Conservation (phyloP, 2,113 vertebrate species). For the Stigmatopora argus region DNA sequence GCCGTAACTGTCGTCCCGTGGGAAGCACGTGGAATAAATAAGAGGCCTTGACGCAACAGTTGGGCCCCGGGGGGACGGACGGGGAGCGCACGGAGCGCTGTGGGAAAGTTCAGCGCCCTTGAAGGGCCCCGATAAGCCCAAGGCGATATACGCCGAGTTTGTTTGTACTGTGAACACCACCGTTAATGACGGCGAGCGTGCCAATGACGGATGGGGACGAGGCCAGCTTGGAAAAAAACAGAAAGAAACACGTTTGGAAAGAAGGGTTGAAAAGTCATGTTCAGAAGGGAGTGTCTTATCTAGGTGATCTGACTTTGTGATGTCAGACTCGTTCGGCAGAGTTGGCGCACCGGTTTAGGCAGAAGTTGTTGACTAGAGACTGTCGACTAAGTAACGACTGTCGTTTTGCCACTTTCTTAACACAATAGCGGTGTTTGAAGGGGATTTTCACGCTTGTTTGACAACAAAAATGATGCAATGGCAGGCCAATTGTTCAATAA, state of each 20-base stretch:
- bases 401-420: not conserved
- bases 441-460: too few species aligned
- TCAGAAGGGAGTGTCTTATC: conserved; percentile 37
- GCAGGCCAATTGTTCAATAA: too few species aligned
- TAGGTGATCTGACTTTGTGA: conserved; percentile 31
- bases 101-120: conserved; percentile 66
- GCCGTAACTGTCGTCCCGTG: conserved; percentile 31
- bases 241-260: conserved; percentile 27
- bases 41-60: conserved; percentile 41
- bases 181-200: conserved; percentile 40
- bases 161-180: conserved; percentile 57
- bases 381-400: not conserved
- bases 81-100: conserved; percentile 34
- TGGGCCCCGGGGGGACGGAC: conserved; percentile 18
- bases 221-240: too few species aligned
- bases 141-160: conserved; percentile 41
- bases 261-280: conserved; percentile 42
- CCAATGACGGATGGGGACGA: conserved; percentile 31
- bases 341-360: conserved; percentile 38
- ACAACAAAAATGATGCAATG: too few species aligned
- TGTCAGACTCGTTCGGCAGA: conserved; percentile 24
- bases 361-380: conserved; percentile 16
- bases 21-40: conserved; percentile 41
- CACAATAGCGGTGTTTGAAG: not conserved
- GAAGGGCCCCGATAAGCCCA: conserved; percentile 59